These are phyloP conservation scores for Lordiphosa collinella DNA, from an alignment of 1,140 invertebrate genomes.

Conservation along the genomic window DNA sequence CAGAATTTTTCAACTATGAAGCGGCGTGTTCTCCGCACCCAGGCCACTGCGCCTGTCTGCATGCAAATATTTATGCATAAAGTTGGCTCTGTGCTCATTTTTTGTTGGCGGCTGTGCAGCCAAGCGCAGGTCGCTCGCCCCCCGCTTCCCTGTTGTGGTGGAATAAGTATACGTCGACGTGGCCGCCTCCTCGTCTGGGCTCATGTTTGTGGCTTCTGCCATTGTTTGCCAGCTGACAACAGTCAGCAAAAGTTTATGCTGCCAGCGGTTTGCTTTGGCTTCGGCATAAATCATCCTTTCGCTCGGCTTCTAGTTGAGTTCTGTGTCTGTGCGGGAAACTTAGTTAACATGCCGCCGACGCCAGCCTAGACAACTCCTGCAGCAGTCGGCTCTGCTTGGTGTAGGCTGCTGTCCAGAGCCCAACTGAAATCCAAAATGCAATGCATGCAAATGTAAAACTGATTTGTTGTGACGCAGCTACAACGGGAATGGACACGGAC, in stretches of 20 bases:
- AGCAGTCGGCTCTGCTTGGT: slow-evolving; percentile 11
- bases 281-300: slow-evolving; percentile 56
- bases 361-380: slow-evolving; percentile 40
- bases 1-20: slow-evolving; percentile 40
- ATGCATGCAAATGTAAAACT: slow-evolving; percentile 74
- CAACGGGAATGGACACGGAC: slow-evolving; percentile 9
- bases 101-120: slow-evolving; percentile 39
- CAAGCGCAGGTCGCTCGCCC: slow-evolving; percentile 19
- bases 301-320: background rate
- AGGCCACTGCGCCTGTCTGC: slow-evolving; percentile 45
- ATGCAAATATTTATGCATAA: slow-evolving; percentile 77
- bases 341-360: slow-evolving; percentile 59
- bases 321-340: slow-evolving; percentile 35
- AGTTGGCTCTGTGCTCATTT: slow-evolving; percentile 74
- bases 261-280: slow-evolving; percentile 39
- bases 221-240: slow-evolving; percentile 76
- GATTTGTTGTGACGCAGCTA: slow-evolving; percentile 67
- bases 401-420: slow-evolving; percentile 3
- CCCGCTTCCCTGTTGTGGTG: slow-evolving; percentile 16
- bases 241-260: slow-evolving; percentile 74
- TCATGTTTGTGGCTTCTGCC: slow-evolving; percentile 69
- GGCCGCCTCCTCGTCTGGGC: slow-evolving; percentile 53
- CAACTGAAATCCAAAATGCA: slow-evolving; percentile 40
- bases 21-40: slow-evolving; percentile 8
- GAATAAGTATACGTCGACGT: slow-evolving; percentile 21